Evolutionary conservation across 2,113 vertebrate genomes (phyloP), one percentile per base, ranked within the genome.

Genomic region (Notarius quadriscutis): DNA sequence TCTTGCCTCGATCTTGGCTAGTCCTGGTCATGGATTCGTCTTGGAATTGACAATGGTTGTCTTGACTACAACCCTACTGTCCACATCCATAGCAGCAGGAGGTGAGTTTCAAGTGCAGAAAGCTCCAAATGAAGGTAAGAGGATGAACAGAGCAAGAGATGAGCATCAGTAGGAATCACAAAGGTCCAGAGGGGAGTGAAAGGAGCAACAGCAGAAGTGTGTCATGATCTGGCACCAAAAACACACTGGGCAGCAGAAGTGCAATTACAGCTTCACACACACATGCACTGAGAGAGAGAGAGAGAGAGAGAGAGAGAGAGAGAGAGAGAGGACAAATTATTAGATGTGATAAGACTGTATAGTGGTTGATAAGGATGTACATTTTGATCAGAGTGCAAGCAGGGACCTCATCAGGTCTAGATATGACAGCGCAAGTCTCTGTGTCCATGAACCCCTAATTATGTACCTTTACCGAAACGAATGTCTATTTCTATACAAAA

Each of bases 191-290:
- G 25, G 7, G 12, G 48, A 77, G 41, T 11, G 11, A 20, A 41
- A 74, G 71, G 18, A 75, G 72, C 41, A 77, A 78, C 75, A 78
- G 25, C 75, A 78, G 75, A 78, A 55, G 75, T 78, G 25, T 78
- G 75, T 55, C 50, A 78, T 78, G 75, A 78, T 55, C 51, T 55
- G 50, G 10, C 51, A 55, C 51, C 51, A 78, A 55, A 55, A 17
- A n/a, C 75, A 55, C 75, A 53, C 75, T 75, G 74, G 11, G 74
- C 48, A 78, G 74, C 5, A 78, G 74, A 53, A 78, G 51, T 55
- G 75, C 4, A 27, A 55, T 78, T 27, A 77, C 50, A 53, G 74
- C 8, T 77, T 77, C 20, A 51, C 48, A n/a, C 18, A 50, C 18
- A 5, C 72, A 51, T 25, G 51, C 18, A 75, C 11, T 20, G 11